These are phyloP conservation scores for Burhinus bistriatus DNA, from an alignment of 2,113 vertebrate genomes.

Conservation along the genomic window DNA sequence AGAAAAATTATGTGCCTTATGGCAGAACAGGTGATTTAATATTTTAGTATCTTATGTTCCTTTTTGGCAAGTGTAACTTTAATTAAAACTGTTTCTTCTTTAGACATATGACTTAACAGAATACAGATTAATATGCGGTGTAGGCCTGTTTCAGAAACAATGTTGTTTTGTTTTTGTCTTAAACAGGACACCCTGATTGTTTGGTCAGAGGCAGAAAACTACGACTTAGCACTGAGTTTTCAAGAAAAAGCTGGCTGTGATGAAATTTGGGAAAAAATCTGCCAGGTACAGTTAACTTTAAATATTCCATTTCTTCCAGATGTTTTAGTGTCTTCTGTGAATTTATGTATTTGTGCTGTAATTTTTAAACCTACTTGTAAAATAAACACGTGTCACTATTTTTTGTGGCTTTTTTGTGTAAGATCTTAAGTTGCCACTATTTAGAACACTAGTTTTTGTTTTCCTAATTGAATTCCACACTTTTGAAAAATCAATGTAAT, in stretches of 20 bases:
- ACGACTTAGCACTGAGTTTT: conserved; percentile 97
- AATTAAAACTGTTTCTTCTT: not conserved
- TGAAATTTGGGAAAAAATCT: conserved; percentile 99
- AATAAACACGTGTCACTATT: not conserved
- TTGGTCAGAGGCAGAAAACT: conserved; percentile 99
- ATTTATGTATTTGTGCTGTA: not conserved
- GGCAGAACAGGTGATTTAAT: not conserved
- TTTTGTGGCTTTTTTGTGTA: not conserved
- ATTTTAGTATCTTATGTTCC: not conserved
- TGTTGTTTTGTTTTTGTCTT: not conserved
- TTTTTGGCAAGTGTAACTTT: not conserved
- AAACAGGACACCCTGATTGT: conserved; percentile 95
- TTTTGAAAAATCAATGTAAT: not conserved
- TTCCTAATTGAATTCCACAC: not conserved
- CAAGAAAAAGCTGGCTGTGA: conserved; percentile 99
- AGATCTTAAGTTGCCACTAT: not conserved
- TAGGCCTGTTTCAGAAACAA: not conserved
- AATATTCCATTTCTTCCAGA: not conserved
- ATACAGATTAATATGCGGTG: not conserved
- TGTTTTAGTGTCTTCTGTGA: not conserved
- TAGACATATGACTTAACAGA: not conserved
- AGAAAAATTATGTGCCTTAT: not conserved
- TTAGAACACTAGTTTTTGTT: not conserved
- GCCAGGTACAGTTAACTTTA: conserved; percentile 82
- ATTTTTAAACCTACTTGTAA: not conserved